Base-by-base conservation (phyloP, 1,140 invertebrate genomes). In the Papilio machaon region DNA sequence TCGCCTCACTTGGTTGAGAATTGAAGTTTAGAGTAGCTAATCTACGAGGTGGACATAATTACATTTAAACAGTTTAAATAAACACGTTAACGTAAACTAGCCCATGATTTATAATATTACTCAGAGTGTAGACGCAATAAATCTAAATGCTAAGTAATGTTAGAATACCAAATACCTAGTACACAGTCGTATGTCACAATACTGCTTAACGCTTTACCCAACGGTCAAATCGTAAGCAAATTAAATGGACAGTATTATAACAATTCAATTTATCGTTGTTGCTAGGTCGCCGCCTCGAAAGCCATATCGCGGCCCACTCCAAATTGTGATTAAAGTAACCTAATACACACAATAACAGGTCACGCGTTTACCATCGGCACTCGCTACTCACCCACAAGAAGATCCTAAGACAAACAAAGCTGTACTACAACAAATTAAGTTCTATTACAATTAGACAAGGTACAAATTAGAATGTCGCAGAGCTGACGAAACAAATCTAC, bases 281-380 rank as follows among this genome's bases (percentile, higher is more conserved):
- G 90, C 89, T 90, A 90, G 85, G 88, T 91, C 89, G 89, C 85
- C 89, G 89, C 84, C 86, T 90, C 88, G 88, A 92, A 93, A 94
- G 91, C 89, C 91, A 91, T 92, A 93, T 89, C 89, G 88, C 90
- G 89, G 85, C 90, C 89, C 91, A 94, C 92, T 93, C 93, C 87
- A 91, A 94, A 93, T 94, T 94, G 91, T 94, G 93, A 94, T 94
- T 94, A 94, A 94, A 92, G 90, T 90, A 92, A 90, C 91, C 91
- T 91, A 93, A 94, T 92, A 94, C 92, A 94, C 91, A 94, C 93
- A 94, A 92, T 92, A 93, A 94, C 93, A 92, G 91, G 91, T 93
- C 93, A 94, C 91, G 88, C 93, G 88, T 90, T 92, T 93, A 92
- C 91, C 87, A 86, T 91, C 90, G 90, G 90, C 87, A 85, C 81